Base-by-base conservation (phyloP, 2,888 invertebrate species). In the Amblyjoppa proteus region DNA sequence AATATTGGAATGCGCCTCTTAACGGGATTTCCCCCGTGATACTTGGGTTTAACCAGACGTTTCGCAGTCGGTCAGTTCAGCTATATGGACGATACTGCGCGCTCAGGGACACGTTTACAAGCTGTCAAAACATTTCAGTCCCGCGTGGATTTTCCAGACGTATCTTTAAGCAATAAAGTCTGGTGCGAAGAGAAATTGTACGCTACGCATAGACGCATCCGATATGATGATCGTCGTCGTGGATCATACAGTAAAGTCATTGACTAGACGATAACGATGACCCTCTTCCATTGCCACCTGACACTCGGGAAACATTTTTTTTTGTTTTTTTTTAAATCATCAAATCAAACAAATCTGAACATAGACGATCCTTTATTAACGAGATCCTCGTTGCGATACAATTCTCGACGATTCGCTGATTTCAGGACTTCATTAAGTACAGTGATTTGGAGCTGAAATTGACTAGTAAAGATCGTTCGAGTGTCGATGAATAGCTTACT, bases 41-140 rank as follows among this genome's bases (percentile, higher is more conserved):
- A 68, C 64, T 58, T 64, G 73, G 76, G 81, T 73, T 75, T 51
- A 73, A 80, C 81, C 81, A 84, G 58, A 84, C 73, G 76, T 80
- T 75, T 56, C n/a, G 71, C 9, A 56, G 71, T 76, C 70, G 71
- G 80, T 84, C 80, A 66, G 61, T 76, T 45, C 74, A 74, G 56
- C 76, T 51, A 11, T 38, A 38, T 38, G 74, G 38, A 25, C 28
- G 11, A 56, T 13, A 38, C 16, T 41, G 45, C 13, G 45, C 13
- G 25, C 41, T 3, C 45, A 7, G 45, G 6, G 20, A 38, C 41
- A 28, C 16, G 11, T 25, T 6, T 7, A 38, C 3, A 5, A 20
- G 0, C 9, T 49, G n/a, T 5, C 31, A 64, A 64, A 64, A 34
- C 28, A 49, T 49, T 16, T 4, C 31, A 16, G 4, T 31, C 49